Conservation (phyloP, 2,888 invertebrate species). For the Lasioglossum malachurum region DNA sequence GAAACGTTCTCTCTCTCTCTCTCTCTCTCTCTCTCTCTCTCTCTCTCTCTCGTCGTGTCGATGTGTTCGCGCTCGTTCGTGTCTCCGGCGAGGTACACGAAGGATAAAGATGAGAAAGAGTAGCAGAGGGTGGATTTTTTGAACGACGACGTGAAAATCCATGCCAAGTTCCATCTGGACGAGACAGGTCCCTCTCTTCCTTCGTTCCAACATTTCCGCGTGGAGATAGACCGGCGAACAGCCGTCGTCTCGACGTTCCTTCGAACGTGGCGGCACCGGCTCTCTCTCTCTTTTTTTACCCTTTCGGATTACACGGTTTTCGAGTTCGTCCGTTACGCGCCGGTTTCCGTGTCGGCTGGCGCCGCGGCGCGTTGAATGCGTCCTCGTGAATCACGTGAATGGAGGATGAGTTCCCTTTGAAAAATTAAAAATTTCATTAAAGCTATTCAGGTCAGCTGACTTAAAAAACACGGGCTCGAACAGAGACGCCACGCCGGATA, state of each 20-base stretch:
- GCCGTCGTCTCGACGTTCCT: neutral
- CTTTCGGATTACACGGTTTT: slow-evolving; percentile 37
- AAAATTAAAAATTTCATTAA: slow-evolving; percentile 50
- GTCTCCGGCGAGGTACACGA: neutral
- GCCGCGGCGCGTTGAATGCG: slow-evolving; percentile 31
- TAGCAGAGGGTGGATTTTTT: slow-evolving; percentile 12
- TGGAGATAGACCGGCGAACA: neutral
- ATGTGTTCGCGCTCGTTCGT: neutral
- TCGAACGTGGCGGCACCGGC: neutral
- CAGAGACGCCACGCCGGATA: slow-evolving; percentile 25
- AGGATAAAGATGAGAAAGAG: neutral
- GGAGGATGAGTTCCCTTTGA: slow-evolving; percentile 21
- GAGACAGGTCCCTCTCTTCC: slow-evolving; percentile 23
- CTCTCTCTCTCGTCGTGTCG: neutral
- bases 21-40: no score
- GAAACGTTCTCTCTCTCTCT: slow-evolving; percentile 9
- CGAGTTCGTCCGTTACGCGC: slow-evolving; percentile 6
- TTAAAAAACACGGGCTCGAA: slow-evolving; percentile 36
- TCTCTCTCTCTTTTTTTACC: slow-evolving; percentile 7
- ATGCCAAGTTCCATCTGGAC: slow-evolving; percentile 21
- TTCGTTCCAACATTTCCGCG: slow-evolving; percentile 14
- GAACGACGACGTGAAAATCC: slow-evolving; percentile 39
- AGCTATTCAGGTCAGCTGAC: slow-evolving; percentile 56
- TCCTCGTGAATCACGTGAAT: slow-evolving; percentile 43
- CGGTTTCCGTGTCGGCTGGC: slow-evolving; percentile 17